Conservation (phyloP, 2,797 vertebrate species). For the Argya squamiceps region DNA sequence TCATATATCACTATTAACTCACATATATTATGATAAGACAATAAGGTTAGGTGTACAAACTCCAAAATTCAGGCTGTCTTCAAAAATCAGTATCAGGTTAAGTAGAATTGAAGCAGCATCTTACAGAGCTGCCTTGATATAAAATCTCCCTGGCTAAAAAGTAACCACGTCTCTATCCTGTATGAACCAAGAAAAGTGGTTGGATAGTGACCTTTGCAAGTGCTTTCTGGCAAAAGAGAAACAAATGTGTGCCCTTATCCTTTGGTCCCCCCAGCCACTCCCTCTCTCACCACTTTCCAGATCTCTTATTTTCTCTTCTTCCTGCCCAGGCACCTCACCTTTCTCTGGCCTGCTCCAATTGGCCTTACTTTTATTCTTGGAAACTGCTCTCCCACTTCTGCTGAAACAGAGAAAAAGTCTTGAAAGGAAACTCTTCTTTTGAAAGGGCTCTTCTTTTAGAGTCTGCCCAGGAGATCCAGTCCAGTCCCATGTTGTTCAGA, state of each 20-base stretch:
- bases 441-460: neutral
- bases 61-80: neutral
- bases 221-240: neutral
- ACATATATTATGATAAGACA: neutral
- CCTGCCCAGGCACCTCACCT: neutral
- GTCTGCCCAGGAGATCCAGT: neutral
- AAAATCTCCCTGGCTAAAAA: neutral
- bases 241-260: fast-evolving
- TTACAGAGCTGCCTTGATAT: neutral
- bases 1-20: neutral
- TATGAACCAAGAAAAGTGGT: neutral
- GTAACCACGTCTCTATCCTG: neutral
- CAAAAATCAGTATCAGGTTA: neutral
- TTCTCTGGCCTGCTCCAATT: neutral
- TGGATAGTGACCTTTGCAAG: neutral
- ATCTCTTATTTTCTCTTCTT: neutral
- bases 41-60: neutral
- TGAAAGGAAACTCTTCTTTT: neutral
- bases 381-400: neutral
- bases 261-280: neutral
- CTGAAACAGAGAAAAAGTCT: neutral
- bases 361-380: neutral
- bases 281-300: neutral
- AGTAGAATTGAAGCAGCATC: neutral
- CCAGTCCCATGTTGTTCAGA: neutral